phyloP scores from a whole-genome alignment of 2,888 invertebrate species.

The Nycteola revayana region DNA sequence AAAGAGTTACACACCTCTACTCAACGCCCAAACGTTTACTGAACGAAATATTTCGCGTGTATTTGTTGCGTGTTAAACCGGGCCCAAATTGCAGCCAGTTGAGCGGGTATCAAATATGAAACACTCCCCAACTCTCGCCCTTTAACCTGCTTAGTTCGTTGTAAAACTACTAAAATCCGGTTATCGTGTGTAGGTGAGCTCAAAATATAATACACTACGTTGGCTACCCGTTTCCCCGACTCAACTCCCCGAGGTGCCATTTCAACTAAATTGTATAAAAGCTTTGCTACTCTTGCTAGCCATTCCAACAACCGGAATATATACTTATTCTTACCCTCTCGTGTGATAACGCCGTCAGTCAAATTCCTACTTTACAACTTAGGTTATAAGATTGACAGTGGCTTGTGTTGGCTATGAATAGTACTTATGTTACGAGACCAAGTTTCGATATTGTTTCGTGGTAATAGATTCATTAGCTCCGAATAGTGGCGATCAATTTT shows the following conservation, averaged over 20 bases:
- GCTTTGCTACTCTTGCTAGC: slow-evolving; percentile 37
- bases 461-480: not conserved
- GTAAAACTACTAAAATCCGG: slow-evolving; percentile 16
- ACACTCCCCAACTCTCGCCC: too few species aligned
- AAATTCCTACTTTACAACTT: slow-evolving; percentile 8
- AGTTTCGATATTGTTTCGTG: not conserved
- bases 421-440: not conserved
- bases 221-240: slow-evolving; percentile 18
- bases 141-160: slow-evolving; percentile 16
- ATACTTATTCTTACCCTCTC: slow-evolving; percentile 22
- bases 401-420: slow-evolving; percentile 6
- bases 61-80: too few species aligned
- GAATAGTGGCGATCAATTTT: too few species aligned
- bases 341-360: slow-evolving; percentile 8
- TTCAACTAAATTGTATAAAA: slow-evolving; percentile 47
- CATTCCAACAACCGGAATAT: slow-evolving; percentile 37
- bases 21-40: too few species aligned
- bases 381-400: slow-evolving; percentile 15
- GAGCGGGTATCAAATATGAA: too few species aligned
- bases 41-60: too few species aligned
- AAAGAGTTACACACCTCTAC: too few species aligned
- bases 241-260: slow-evolving; percentile 42
- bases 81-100: too few species aligned
- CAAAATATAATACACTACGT: slow-evolving; percentile 30
- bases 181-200: slow-evolving; percentile 25